A percentile compares a stretch with the other conserved stretches of the same genome.
phyloP scores from a whole-genome alignment of 2,113 vertebrate species.

The cat (Felis catus) region F.catus_Fca126_mat1.0 CM031419.1:169957501-169958000 shows the following conservation, averaged over 20 bases:
- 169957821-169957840: slow-evolving; percentile 27
- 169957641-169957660: neutral
- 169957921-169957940: slow-evolving; percentile 70
- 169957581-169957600: neutral
- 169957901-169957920: slow-evolving; percentile 70
- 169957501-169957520: neutral
- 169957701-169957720: slow-evolving; percentile 11
- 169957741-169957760: neutral
- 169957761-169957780: slow-evolving; percentile 17
- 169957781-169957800: slow-evolving; percentile 28
- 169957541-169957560: neutral
- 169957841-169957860: slow-evolving; percentile 68
- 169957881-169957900: slow-evolving; percentile 62
- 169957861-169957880: slow-evolving; percentile 60
- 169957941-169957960: slow-evolving; percentile 65
- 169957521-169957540: neutral
- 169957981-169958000: slow-evolving; percentile 48
- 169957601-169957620: slow-evolving; percentile 8
- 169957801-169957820: slow-evolving; percentile 51
- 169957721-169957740: neutral
- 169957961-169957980: slow-evolving; percentile 47
- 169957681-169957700: slow-evolving; percentile 22
- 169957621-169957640: neutral
- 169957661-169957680: neutral
- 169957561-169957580: neutral